phyloP scores from a whole-genome alignment of 2,888 invertebrate species.

The Leptinotarsa peninsularis region DNA sequence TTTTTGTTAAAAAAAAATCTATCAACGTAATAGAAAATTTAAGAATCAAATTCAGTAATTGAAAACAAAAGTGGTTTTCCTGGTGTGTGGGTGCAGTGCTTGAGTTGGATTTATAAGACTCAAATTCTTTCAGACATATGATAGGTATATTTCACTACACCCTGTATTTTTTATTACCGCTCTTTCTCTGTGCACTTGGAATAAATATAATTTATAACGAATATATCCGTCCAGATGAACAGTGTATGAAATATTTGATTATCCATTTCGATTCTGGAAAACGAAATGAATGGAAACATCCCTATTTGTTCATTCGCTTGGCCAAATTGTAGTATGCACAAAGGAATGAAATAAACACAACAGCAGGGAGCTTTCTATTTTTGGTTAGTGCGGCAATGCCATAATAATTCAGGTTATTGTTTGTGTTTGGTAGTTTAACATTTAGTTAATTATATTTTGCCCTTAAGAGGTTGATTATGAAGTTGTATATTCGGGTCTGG shows the following conservation, averaged over 20 bases:
- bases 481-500: conserved; percentile 28
- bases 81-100: too few species aligned
- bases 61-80: too few species aligned
- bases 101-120: too few species aligned
- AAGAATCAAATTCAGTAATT: too few species aligned
- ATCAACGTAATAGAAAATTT: too few species aligned
- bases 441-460: conserved; percentile 30
- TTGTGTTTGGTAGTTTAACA: conserved; percentile 28
- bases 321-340: conserved; percentile 9
- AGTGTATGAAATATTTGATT: background rate
- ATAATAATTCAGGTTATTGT: conserved; percentile 32
- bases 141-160: too few species aligned
- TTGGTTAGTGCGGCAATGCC: conserved; percentile 25
- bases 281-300: conserved; percentile 6
- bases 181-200: background rate
- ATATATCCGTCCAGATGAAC: too few species aligned
- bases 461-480: conserved; percentile 32
- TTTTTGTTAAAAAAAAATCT: too few species aligned
- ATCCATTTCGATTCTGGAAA: conserved; percentile 1
- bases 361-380: conserved; percentile 25
- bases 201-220: background rate
- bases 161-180: too few species aligned
- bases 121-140: too few species aligned
- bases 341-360: conserved; percentile 14
- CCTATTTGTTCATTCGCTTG: background rate